A percentile compares a stretch with the other conserved stretches of the same genome.
Evolutionary conservation across 64 coral and sea anemone genomes (phyloP).

Genomic region (Actinia tenebrosa): DNA sequence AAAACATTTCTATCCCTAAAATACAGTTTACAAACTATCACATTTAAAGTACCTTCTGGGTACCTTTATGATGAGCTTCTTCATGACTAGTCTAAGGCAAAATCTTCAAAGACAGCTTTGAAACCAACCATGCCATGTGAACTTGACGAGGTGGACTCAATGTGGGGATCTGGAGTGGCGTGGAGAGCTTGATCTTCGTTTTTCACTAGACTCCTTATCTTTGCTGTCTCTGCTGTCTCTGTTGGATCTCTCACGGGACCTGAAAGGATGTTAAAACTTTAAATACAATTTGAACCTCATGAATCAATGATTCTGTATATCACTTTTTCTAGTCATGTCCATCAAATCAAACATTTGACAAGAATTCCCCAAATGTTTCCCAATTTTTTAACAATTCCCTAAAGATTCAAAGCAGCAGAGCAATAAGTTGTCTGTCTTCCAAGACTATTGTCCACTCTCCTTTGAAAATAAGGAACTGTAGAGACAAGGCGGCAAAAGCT

Average conservation of each 20-base stretch:
- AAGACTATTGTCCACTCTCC: no score
- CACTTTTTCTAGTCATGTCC: no score
- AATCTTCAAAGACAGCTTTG: background rate
- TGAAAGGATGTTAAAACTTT: constrained; percentile 8
- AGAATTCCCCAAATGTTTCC: no score
- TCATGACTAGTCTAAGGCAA: background rate
- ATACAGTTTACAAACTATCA: background rate
- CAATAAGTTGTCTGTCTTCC: no score
- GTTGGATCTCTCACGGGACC: background rate
- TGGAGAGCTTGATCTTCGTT: constrained; percentile 5
- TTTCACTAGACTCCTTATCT: background rate
- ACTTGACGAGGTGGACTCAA: background rate
- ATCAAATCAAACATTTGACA: no score
- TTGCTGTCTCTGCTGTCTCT: constrained; percentile 2
- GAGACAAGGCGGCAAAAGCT: no score
- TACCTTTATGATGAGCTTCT: background rate
- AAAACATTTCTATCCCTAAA: background rate
- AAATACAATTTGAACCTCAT: background rate
- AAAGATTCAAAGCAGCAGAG: no score
- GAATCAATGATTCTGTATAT: background rate
- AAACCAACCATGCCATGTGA: background rate
- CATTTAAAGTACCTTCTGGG: background rate
- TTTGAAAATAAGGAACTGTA: no score
- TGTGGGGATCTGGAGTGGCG: background rate
- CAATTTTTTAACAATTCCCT: no score